A percentile compares a stretch with the other conserved stretches of the same genome.
phyloP scores from a whole-genome alignment of 2,797 vertebrate genomes.

The Schizopygopsis pylzovi region DNA sequence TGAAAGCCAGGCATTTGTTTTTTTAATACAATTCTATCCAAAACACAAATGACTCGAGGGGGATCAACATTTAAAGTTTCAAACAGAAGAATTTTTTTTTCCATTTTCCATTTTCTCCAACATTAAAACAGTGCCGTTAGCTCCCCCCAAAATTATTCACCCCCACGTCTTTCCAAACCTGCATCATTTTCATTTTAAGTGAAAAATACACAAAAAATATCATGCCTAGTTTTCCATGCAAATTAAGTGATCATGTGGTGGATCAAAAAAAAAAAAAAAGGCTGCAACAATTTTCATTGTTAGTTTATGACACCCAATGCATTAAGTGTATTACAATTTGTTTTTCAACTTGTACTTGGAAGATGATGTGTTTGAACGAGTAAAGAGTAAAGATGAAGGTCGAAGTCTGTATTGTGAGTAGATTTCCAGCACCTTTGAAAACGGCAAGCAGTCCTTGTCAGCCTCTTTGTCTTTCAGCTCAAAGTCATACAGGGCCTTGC shows the following conservation, averaged over 20 bases:
- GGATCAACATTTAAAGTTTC: neutral
- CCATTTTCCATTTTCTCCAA: neutral
- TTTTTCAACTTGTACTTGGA: neutral
- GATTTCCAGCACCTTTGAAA: constrained; percentile 86
- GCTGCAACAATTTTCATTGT: neutral
- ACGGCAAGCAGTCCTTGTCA: constrained; percentile 98
- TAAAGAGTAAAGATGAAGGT: neutral
- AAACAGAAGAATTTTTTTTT: neutral
- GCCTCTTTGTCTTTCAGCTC: constrained; percentile 99
- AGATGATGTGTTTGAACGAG: neutral
- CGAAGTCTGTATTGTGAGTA: neutral
- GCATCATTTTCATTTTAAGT: neutral
- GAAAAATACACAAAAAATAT: neutral
- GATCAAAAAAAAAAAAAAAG: neutral
- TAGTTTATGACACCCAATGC: neutral
- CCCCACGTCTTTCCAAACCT: neutral
- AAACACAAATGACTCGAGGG: constrained; percentile 3
- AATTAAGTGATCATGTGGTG: neutral
- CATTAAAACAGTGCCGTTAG: neutral
- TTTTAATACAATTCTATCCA: neutral
- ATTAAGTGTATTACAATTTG: neutral
- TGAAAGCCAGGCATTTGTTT: neutral
- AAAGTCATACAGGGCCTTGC: constrained; percentile 98
- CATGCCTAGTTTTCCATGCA: neutral
- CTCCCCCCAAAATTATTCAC: neutral